These are phyloP conservation scores for Irena cyanogastra DNA, from an alignment of 2,113 vertebrate genomes.

Conservation along the genomic window DNA sequence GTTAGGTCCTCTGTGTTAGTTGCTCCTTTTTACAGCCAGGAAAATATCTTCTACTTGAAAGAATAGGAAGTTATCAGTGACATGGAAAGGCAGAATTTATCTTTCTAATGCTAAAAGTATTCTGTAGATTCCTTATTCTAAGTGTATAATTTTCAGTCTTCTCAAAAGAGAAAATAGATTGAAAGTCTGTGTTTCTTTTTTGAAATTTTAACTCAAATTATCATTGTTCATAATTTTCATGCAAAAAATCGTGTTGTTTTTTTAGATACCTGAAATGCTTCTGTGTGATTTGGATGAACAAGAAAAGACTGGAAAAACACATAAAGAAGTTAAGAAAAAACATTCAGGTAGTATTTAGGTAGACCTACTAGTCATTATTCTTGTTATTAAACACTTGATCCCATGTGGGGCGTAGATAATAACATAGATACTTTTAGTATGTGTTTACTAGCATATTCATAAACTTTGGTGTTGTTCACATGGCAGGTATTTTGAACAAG, in stretches of 20 bases:
- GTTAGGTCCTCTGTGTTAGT: not conserved
- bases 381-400: not conserved
- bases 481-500: not conserved
- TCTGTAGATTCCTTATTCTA: not conserved
- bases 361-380: not conserved
- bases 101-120: not conserved
- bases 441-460: not conserved
- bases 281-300: conserved; percentile 71
- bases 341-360: conserved; percentile 68
- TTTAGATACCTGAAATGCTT: conserved; percentile 93
- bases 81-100: not conserved
- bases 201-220: not conserved
- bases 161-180: not conserved
- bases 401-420: not conserved
- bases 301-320: conserved; percentile 60
- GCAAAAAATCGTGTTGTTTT: not conserved
- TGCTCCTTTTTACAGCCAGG: not conserved
- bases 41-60: not conserved
- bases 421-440: not conserved
- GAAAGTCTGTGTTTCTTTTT: not conserved
- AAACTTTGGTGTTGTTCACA: not conserved
- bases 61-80: not conserved
- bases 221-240: not conserved
- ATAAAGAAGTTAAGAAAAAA: conserved; percentile 59
- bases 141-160: not conserved